Conservation (phyloP, 1,140 invertebrate species). For the Paracyclopina nana region DNA sequence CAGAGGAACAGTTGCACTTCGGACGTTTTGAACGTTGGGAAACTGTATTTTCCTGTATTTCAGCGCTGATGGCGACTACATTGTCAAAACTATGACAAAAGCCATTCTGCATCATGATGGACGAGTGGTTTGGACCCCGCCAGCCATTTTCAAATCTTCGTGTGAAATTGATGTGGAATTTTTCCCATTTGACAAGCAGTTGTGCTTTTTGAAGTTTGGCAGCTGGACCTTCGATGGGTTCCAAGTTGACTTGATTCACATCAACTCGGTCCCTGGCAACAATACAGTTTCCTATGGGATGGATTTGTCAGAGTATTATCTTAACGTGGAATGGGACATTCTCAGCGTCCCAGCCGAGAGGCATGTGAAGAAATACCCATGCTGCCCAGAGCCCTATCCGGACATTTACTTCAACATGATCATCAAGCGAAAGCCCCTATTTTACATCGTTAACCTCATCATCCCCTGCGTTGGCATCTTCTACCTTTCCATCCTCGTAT, state of each 20-base stretch:
- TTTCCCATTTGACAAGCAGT: constrained; percentile 93
- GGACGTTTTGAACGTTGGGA: constrained; percentile 2
- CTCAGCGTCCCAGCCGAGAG: constrained; percentile 72
- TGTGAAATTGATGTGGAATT: constrained; percentile 88
- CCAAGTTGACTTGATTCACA: constrained; percentile 75
- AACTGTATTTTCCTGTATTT: constrained; percentile 21
- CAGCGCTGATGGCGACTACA: constrained; percentile 92
- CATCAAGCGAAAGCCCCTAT: constrained; percentile 73
- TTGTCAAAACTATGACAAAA: constrained; percentile 94
- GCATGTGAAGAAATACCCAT: constrained; percentile 71
- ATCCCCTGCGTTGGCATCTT: constrained; percentile 82
- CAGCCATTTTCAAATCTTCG: constrained; percentile 92
- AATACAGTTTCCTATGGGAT: constrained; percentile 69
- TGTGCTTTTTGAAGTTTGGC: constrained; percentile 87
- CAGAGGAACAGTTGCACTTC: background rate
- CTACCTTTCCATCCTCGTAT: constrained; percentile 74
- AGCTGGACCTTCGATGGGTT: constrained; percentile 96
- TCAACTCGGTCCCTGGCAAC: constrained; percentile 54
- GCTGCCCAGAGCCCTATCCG: constrained; percentile 65
- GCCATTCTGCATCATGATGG: constrained; percentile 74
- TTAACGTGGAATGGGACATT: constrained; percentile 95
- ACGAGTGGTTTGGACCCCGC: constrained; percentile 69
- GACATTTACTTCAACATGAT: constrained; percentile 98
- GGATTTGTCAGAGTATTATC: constrained; percentile 79
- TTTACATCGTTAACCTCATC: constrained; percentile 90